Conservation (phyloP, 2,888 invertebrate genomes). For the Saturnia japonica region DNA sequence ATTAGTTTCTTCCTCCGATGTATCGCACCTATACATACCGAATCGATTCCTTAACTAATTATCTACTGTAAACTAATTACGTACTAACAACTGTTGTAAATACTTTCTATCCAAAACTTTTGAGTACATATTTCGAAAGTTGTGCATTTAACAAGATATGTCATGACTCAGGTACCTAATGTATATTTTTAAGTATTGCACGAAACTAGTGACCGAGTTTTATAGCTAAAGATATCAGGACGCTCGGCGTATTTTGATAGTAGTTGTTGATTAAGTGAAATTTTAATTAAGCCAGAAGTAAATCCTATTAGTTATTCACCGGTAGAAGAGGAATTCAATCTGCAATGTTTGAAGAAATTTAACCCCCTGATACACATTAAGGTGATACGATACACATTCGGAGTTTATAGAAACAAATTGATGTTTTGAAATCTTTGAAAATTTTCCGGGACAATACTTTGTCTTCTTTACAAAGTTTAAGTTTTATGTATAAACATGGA, state of each 20-base stretch:
- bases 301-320: not conserved
- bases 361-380: not conserved
- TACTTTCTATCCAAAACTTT: too few species aligned
- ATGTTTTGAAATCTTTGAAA: not conserved
- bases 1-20: too few species aligned
- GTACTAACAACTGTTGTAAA: too few species aligned
- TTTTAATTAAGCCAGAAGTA: not conserved
- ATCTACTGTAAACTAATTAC: too few species aligned
- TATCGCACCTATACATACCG: too few species aligned
- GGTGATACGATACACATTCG: not conserved
- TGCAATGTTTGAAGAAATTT: not conserved
- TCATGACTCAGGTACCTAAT: not conserved
- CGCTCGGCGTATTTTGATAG: not conserved
- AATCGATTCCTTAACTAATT: too few species aligned
- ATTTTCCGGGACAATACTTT: not conserved
- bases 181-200: not conserved
- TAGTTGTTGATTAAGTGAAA: not conserved
- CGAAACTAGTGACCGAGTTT: not conserved
- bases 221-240: not conserved
- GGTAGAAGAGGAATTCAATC: not conserved
- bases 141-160: too few species aligned
- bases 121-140: too few species aligned
- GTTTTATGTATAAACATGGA: not conserved
- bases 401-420: not conserved
- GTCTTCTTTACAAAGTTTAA: not conserved